Base-by-base conservation (phyloP, 2,888 invertebrate species). In the Artemia sinica region DNA sequence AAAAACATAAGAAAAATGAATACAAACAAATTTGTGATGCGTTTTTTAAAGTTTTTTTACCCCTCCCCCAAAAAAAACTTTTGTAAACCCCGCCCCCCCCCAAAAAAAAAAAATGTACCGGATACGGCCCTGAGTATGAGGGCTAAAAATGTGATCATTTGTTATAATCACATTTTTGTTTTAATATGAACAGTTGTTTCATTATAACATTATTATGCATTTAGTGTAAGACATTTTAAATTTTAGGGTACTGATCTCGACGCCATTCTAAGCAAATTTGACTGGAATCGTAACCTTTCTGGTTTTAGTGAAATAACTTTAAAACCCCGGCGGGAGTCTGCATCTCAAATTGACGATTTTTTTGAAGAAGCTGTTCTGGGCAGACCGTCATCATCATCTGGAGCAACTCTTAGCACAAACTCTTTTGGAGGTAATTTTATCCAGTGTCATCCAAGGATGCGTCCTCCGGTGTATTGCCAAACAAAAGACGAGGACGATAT, bases 191-290 rank as follows among this genome's bases (percentile, higher is more conserved):
- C 41, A 41, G 41, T 41, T 41, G 3, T 41, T 41, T 41, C 6
- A 3, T 6, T 41, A 41, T 41, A 6, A 3, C 1, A 41, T 41
- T 41, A 41, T 41, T 41, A 41, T 41, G 41, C 41, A 41, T 41
- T 41, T 41, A 41, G 41, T 41, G 41, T 41, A 41, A 41, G 41
- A 41, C 41, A 58, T 8, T 58, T 58, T 58, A 8, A 8, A n/a
- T 58, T 58, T 8, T 9, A 58, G 63, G 63, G n/a, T 28, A 86
- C 86, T 79, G 88, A 88, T 77, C 81, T 88, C 79, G 88, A 88
- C 80, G 85, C 86, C 73, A 83, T 86, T 81, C 84, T 88, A 77
- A 86, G 85, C 81, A 85, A 86, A 80, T 85, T 86, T 81, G 86
- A 84, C 81, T 71, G 73, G 70, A 71, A 72, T 52, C 65, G 67